Percentiles rank a stretch among this genome's conserved stretches.
Evolutionary conservation across 2,888 invertebrate genomes (phyloP).

Genomic region (Cheilosia scutellata): DNA sequence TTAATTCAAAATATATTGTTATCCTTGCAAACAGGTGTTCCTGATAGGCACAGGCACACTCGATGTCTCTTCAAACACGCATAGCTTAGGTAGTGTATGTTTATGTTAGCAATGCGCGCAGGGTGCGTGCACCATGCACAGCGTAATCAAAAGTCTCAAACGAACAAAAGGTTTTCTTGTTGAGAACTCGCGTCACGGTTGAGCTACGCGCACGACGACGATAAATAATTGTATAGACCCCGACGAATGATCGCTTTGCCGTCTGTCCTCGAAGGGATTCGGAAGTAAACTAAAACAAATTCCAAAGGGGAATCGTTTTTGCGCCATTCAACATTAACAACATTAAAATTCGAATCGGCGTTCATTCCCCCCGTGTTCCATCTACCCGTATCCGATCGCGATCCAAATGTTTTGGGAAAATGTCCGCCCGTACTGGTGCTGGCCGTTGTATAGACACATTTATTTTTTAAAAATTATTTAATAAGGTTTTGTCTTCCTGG

Average conservation of each 20-base stretch:
- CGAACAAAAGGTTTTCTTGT: slow-evolving; percentile 47
- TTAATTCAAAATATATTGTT: slow-evolving; percentile 3
- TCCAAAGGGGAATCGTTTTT: slow-evolving; percentile 64
- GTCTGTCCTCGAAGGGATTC: slow-evolving; percentile 82
- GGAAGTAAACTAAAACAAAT: slow-evolving; percentile 81
- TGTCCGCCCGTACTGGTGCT: slow-evolving; percentile 1
- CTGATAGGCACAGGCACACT: background rate
- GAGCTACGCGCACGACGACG: slow-evolving; percentile 57
- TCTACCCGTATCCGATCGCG: background rate
- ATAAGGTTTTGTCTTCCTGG: slow-evolving; percentile 15
- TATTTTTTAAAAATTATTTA: slow-evolving; percentile 52
- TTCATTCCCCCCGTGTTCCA: slow-evolving; percentile 11
- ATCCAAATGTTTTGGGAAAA: slow-evolving; percentile 14
- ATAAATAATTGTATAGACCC: slow-evolving; percentile 10
- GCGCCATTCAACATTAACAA: slow-evolving; percentile 38
- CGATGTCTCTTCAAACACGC: slow-evolving; percentile 1
- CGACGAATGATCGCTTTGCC: slow-evolving; percentile 42
- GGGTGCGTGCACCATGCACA: slow-evolving; percentile 33
- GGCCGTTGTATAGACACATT: slow-evolving; percentile 21
- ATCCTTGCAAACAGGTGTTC: slow-evolving; percentile 56
- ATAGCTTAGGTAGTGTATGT: background rate
- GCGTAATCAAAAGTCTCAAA: slow-evolving; percentile 22
- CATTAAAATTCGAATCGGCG: background rate
- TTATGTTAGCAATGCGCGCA: slow-evolving; percentile 19
- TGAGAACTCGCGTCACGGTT: slow-evolving; percentile 63